These are phyloP conservation scores for Xestia sexstrigata DNA, from an alignment of 2,888 invertebrate species.

Conservation along the genomic window DNA sequence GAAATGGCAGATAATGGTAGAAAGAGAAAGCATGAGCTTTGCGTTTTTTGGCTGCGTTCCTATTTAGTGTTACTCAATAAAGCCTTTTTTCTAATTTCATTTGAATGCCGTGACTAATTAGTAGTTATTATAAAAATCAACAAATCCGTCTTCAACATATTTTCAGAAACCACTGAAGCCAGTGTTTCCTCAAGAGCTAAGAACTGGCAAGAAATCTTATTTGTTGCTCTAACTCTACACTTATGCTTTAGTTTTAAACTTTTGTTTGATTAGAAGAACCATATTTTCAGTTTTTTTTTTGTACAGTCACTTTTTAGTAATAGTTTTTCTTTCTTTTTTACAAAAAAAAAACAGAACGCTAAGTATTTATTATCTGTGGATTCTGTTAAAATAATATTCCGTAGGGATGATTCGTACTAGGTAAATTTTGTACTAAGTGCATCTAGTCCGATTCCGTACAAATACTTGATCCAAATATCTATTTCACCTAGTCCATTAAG, in stretches of 20 bases:
- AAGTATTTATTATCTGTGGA: constrained; percentile 11
- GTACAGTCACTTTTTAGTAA: too few species aligned
- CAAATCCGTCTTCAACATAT: too few species aligned
- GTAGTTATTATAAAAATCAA: neutral
- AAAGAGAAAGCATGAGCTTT: constrained; percentile 72
- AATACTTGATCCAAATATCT: too few species aligned
- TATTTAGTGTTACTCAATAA: constrained; percentile 10
- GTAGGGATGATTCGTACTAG: too few species aligned
- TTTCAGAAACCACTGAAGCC: neutral
- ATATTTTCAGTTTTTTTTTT: neutral
- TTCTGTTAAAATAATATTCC: too few species aligned
- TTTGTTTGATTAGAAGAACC: neutral
- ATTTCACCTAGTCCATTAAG: too few species aligned
- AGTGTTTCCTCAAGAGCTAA: neutral
- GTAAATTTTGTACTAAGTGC: too few species aligned
- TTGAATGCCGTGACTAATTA: neutral
- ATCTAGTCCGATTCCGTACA: too few species aligned
- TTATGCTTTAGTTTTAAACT: neutral
- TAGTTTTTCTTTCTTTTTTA: too few species aligned
- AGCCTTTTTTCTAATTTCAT: constrained; percentile 18
- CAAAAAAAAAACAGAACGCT: constrained; percentile 18
- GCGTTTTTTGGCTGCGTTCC: constrained; percentile 71
- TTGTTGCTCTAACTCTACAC: neutral
- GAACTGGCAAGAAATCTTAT: neutral
- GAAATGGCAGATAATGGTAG: constrained; percentile 79